Base-by-base conservation (phyloP, 2,888 invertebrate genomes). In the Lepas anatifera region DNA sequence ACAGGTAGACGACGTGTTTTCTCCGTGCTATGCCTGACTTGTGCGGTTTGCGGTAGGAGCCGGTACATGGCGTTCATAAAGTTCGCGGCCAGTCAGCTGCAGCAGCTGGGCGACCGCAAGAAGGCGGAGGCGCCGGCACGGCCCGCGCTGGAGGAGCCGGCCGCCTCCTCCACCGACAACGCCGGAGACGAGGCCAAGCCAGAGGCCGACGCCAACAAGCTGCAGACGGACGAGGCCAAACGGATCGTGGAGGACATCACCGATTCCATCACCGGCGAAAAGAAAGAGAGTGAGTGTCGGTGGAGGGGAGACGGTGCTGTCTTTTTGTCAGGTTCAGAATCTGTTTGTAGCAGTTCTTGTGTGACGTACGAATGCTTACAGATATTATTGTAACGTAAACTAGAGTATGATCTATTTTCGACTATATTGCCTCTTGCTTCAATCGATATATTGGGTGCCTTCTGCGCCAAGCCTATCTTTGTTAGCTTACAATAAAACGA, bases 71-170 rank as follows among this genome's bases (percentile, higher is more conserved):
- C 92, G 84, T 98, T 98, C 79, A 95, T 98, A 73, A 92, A 95
- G 76, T 90, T 92, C 79, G 97, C 97, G 22, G 97, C 97, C 4
- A 90, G 89, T 80, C 94, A 96, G 81, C 85, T 98, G 74, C 96
- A 98, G 79, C 90, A 93, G 79, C 81, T 95, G 69, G 90, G 90
- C 78, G 79, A 87, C 74, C 86, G 87, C 78, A 87, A 87, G 76
- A 83, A 85, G 81, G 80, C 80, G 71, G 81, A 81, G 70, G 80
- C 68, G 25, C 78, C 71, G 78, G 79, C 74, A 73, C 77, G 39
- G 75, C 76, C 70, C 71, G 75, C 43, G 78, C 78, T 75, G 6
- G 50, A 43, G 18, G 27, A 41, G 43, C 13, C 48, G 22, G 25
- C 46, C 13, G 32, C 81, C 81, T 74, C 46, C 46, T 50, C 63